Percentiles rank a stretch among this genome's conserved stretches.
Conservation (phyloP, 92 coral and sea anemone genomes). For the Plumapathes pennacea region DNA sequence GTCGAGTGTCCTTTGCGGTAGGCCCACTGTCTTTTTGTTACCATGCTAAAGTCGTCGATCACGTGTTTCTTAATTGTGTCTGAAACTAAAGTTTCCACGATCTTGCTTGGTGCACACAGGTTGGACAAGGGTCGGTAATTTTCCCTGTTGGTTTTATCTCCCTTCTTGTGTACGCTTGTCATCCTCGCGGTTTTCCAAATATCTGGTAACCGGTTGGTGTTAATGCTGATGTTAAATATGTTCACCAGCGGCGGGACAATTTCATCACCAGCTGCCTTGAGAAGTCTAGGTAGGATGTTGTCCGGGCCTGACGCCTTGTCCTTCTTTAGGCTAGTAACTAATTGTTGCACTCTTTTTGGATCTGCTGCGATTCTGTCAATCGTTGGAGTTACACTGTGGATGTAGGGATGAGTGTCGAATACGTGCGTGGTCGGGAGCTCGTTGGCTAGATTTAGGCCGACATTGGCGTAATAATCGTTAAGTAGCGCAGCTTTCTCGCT, state of each 20-base stretch:
- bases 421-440: not conserved
- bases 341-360: no score
- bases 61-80: slow-evolving; percentile 24
- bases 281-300: slow-evolving; percentile 17
- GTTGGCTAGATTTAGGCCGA: slow-evolving; percentile 39
- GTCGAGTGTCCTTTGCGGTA: slow-evolving; percentile 23
- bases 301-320: slow-evolving; percentile 27
- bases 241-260: slow-evolving; percentile 26
- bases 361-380: no score
- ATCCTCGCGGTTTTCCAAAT: slow-evolving; percentile 43
- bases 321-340: no score
- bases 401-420: not conserved
- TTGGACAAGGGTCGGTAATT: slow-evolving; percentile 39
- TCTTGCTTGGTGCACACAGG: slow-evolving; percentile 17
- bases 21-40: no score
- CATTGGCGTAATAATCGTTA: slow-evolving; percentile 32
- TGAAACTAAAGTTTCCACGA: slow-evolving; percentile 19
- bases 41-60: no score
- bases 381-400: no score
- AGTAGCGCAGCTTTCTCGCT: slow-evolving; percentile 30
- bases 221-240: slow-evolving; percentile 1
- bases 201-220: slow-evolving; percentile 5
- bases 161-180: slow-evolving; percentile 16
- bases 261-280: slow-evolving; percentile 20
- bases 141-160: slow-evolving; percentile 38